Conservation (phyloP, 2,888 invertebrate species). For the Lycaena phlaeas region DNA sequence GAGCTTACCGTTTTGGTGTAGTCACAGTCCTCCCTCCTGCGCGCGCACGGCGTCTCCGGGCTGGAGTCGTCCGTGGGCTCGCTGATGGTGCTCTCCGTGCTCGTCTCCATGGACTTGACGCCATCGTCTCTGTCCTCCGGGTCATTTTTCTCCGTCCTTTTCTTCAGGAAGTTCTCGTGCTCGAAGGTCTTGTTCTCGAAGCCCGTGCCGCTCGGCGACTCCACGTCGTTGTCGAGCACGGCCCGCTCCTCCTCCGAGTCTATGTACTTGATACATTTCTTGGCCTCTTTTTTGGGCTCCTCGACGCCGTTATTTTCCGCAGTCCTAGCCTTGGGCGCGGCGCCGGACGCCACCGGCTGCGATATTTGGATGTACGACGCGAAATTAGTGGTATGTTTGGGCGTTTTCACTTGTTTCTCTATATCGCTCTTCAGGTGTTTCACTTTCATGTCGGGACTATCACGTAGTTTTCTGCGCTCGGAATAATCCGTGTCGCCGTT, state of each 20-base stretch:
- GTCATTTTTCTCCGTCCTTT: conserved; percentile 54
- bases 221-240: conserved; percentile 53
- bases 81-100: conserved; percentile 59
- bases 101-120: conserved; percentile 58
- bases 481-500: conserved; percentile 46
- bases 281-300: conserved; percentile 35
- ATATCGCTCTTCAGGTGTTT: conserved; percentile 50
- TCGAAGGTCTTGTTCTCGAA: conserved; percentile 65
- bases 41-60: conserved; percentile 50
- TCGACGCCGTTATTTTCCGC: conserved; percentile 35
- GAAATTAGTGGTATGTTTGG: conserved; percentile 73
- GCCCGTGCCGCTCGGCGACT: conserved; percentile 62
- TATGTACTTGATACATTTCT: conserved; percentile 48
- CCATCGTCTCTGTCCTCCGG: conserved; percentile 39
- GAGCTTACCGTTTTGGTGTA: conserved; percentile 56
- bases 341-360: conserved; percentile 60
- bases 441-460: conserved; percentile 34
- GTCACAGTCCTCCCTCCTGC: conserved; percentile 51
- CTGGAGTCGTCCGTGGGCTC: conserved; percentile 53
- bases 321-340: conserved; percentile 34
- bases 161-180: conserved; percentile 60
- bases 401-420: conserved; percentile 57
- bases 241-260: conserved; percentile 49
- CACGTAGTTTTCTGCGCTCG: conserved; percentile 33
- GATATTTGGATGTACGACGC: conserved; percentile 75